These are phyloP conservation scores for Drosophila macrospina DNA, from an alignment of 2,888 invertebrate genomes.

Conservation along the genomic window DNA sequence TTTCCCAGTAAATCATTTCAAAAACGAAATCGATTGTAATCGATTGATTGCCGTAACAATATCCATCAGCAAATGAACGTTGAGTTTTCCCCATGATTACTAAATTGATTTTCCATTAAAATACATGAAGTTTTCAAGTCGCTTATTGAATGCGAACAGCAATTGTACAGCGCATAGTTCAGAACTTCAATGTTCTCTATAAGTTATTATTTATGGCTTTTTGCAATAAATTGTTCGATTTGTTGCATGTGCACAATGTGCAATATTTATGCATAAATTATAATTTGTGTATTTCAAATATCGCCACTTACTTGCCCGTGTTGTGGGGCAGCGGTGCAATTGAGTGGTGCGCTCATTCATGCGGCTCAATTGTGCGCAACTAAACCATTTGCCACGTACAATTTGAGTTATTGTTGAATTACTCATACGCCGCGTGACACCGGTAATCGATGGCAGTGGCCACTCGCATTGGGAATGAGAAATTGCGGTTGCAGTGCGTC, in stretches of 20 bases:
- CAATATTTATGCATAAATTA: constrained; percentile 41
- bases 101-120: no score
- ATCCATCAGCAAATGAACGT: no score
- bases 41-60: no score
- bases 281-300: constrained; percentile 2
- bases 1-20: no score
- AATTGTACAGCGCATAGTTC: neutral
- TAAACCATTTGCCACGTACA: constrained; percentile 46
- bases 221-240: constrained; percentile 35
- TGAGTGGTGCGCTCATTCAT: constrained; percentile 19
- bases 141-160: neutral
- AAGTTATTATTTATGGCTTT: constrained; percentile 52
- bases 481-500: constrained; percentile 2
- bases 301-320: neutral
- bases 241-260: constrained; percentile 22
- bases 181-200: constrained; percentile 17
- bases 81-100: no score
- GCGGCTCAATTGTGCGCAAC: constrained; percentile 35
- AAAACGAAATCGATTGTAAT: no score
- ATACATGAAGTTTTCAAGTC: no score
- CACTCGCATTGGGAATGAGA: constrained; percentile 16
- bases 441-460: constrained; percentile 36
- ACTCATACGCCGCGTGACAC: constrained; percentile 64
- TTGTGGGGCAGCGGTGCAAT: neutral
- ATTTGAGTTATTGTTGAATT: constrained; percentile 52